These are phyloP conservation scores for Melospiza georgiana DNA, from an alignment of 2,113 vertebrate species.

Conservation along the genomic window DNA sequence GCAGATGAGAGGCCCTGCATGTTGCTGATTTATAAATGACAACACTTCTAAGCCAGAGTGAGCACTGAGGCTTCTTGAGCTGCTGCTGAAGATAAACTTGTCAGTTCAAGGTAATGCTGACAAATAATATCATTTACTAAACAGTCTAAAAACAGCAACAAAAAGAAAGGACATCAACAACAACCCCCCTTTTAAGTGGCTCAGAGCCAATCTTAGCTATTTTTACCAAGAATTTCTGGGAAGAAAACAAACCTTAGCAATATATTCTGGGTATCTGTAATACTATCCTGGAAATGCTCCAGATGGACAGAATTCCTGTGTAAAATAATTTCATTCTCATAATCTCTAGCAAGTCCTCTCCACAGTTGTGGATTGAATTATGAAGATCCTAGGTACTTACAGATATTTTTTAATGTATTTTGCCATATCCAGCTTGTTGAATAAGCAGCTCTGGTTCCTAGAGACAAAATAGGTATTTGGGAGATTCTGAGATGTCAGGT, in stretches of 20 bases:
- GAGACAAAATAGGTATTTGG: not conserved
- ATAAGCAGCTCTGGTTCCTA: not conserved
- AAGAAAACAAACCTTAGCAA: not conserved
- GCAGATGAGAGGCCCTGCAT: not conserved
- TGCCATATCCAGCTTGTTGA: not conserved
- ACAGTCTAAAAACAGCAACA: not conserved
- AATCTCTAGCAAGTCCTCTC: not conserved
- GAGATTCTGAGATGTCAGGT: not conserved
- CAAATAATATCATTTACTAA: conserved; percentile 1
- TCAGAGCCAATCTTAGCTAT: not conserved
- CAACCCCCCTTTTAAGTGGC: not conserved
- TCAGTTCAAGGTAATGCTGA: not conserved
- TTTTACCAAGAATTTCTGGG: conserved; percentile 20
- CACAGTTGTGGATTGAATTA: accelerated
- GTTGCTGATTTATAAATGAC: not conserved
- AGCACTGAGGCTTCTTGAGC: not conserved
- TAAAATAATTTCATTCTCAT: not conserved
- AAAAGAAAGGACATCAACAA: not conserved
- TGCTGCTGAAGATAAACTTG: not conserved
- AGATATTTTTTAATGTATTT: not conserved
- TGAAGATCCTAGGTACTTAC: not conserved
- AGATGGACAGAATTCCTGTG: not conserved
- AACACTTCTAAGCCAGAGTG: accelerated
- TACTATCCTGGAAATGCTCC: not conserved
- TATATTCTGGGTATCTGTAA: not conserved